Evolutionary conservation across 2,797 vertebrate genomes (phyloP).

Genomic region (Epinephelus coioides): DNA sequence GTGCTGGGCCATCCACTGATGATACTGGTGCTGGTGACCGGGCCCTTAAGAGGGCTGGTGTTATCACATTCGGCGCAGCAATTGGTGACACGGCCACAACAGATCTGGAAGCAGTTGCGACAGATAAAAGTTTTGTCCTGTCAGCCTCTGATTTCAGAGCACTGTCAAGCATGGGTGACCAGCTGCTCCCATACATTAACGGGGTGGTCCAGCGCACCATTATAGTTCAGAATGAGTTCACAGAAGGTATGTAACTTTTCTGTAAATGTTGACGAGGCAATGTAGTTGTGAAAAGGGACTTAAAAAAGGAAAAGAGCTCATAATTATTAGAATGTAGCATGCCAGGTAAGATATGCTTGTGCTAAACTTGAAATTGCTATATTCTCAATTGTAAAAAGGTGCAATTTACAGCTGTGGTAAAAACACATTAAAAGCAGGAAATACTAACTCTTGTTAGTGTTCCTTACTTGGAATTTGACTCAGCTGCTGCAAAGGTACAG

Average conservation of each 20-base stretch:
- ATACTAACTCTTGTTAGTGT: not conserved
- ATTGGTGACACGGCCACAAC: conserved; percentile 86
- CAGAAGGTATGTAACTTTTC: conserved; percentile 94
- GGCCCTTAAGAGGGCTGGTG: conserved; percentile 90
- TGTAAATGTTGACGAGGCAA: conserved; percentile 57
- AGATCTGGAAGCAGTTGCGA: conserved; percentile 92
- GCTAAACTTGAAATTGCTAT: conserved; percentile 6
- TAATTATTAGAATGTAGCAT: conserved; percentile 13
- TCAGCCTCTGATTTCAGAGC: conserved; percentile 88
- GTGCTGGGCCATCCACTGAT: conserved; percentile 92
- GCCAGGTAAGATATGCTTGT: conserved; percentile 38
- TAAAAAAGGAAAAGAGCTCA: conserved; percentile 4
- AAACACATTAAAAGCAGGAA: not conserved
- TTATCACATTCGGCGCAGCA: conserved; percentile 89
- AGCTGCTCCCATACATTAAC: conserved; percentile 90
- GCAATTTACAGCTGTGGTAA: not conserved
- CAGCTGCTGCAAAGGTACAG: not conserved
- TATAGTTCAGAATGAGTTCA: conserved; percentile 91
- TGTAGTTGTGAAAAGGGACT: conserved; percentile 45
- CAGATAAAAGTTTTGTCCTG: conserved; percentile 91
- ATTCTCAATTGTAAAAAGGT: not conserved
- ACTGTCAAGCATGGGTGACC: conserved; percentile 86
- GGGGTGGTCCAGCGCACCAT: conserved; percentile 91
- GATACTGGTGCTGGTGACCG: conserved; percentile 90
- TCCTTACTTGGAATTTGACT: not conserved